Evolutionary conservation across 2,888 invertebrate genomes (phyloP), one percentile per base, ranked within the genome.

Genomic region (Leptopilina drosophilae): DNA sequence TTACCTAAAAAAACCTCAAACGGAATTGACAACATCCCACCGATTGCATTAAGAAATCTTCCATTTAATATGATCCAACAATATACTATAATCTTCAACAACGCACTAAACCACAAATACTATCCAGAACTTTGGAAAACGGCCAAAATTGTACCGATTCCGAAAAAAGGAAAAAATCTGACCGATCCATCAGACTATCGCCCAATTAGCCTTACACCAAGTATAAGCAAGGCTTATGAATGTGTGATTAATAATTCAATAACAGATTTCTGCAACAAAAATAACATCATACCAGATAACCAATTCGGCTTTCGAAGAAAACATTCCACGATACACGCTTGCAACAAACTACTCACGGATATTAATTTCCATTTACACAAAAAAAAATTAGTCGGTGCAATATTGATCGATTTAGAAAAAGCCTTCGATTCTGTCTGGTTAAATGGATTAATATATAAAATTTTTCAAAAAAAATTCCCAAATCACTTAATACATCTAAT

Each of bases 291-390:
- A 5, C 75, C 78, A 12, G 26, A 79, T n/a, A 14, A 46, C 12
- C 79, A 79, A 40, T 77, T 77, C 56, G 66, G 56, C 1, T 78
- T 78, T 62, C 40, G 40, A n/a, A 14, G 15, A 6, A 15, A 65
- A 9, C 77, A 77, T 20, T 64, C 64, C 12, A 53, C 77, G 7
- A 26, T 77, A 3, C 82, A 83, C 42, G 82, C 81, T 4, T 64
- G 78, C 8, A 77, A 66, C 15, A 77, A 80, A 64, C 33, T 64
- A 66, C 76, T 77, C 65, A 20, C 81, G 69, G 78, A 80, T 76
- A 40, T 78, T 42, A 65, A 40, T 64, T 56, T 46, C 62, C 65
- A 76, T 1, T 26, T 26, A 26, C 33, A 26, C 11, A 67, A 56
- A 9, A 56, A 56, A 12, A 7, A 76, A 9, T 15, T 73, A 11